phyloP scores from a whole-genome alignment of 2,888 invertebrate species.

The Beris chalybata region DNA sequence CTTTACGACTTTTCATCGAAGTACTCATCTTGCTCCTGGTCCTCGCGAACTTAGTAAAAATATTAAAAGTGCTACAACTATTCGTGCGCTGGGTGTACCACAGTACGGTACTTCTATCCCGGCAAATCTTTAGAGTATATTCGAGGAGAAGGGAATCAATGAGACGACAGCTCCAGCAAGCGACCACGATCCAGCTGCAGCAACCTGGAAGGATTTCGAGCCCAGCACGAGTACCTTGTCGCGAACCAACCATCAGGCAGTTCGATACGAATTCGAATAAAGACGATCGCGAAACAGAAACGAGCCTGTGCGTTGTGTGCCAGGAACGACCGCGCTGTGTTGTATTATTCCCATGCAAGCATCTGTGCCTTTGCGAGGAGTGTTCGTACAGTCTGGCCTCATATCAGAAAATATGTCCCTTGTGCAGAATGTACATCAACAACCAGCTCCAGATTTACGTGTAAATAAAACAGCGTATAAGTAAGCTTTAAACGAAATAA shows the following conservation, averaged over 20 bases:
- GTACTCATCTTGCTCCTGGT: background rate
- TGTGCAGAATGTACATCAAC: constrained; percentile 28
- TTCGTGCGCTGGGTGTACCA: background rate
- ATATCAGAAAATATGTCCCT: constrained; percentile 27
- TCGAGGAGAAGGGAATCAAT: background rate
- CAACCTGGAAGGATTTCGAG: background rate
- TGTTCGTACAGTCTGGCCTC: constrained; percentile 18
- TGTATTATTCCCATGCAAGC: constrained; percentile 33
- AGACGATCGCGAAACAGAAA: background rate
- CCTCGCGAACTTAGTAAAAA: background rate
- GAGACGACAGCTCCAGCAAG: background rate
- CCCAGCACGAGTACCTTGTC: background rate
- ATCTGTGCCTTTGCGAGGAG: constrained; percentile 29
- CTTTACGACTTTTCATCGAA: constrained; percentile 3
- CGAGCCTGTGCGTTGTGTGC: constrained; percentile 28
- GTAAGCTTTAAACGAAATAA: no score
- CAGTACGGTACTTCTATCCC: no score
- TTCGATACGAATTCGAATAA: background rate
- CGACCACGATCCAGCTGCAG: background rate
- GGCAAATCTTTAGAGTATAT: background rate
- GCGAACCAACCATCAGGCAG: background rate
- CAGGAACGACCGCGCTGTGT: constrained; percentile 27
- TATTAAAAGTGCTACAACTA: background rate
- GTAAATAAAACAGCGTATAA: background rate
- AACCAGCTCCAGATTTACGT: constrained; percentile 29